phyloP scores from a whole-genome alignment of 2,888 invertebrate species.

The Polia nebulosa region DNA sequence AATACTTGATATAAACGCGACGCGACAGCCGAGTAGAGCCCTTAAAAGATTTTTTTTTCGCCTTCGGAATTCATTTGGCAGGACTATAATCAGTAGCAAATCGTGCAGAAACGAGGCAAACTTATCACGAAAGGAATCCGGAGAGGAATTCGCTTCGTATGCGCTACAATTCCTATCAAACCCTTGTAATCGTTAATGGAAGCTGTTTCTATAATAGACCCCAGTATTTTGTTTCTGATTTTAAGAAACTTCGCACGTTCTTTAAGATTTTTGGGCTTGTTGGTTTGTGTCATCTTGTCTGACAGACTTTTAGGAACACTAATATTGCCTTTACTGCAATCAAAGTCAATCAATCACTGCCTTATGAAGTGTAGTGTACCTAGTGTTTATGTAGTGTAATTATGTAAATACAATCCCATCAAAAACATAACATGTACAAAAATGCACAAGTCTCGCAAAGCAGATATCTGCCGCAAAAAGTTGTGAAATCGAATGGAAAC shows the following conservation, averaged over 20 bases:
- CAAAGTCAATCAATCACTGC: too few relatives aligned
- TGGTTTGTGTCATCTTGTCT: not conserved
- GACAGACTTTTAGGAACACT: not conserved
- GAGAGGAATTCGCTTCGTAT: conserved; percentile 73
- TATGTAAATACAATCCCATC: too few relatives aligned
- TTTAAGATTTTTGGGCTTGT: not conserved
- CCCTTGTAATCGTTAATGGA: conserved; percentile 64
- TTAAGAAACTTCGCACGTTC: conserved; percentile 16
- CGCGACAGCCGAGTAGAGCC: conserved; percentile 45
- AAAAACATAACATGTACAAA: too few relatives aligned
- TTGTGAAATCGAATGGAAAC: too few relatives aligned
- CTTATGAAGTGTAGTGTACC: too few relatives aligned
- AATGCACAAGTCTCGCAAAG: too few relatives aligned
- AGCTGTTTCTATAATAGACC: conserved; percentile 52
- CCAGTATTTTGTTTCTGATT: conserved; percentile 38
- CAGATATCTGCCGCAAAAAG: too few relatives aligned
- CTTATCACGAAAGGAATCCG: conserved; percentile 80
- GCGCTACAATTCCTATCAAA: conserved; percentile 70
- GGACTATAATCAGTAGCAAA: conserved; percentile 81
- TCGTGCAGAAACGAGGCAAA: conserved; percentile 83
- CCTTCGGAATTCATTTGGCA: conserved; percentile 77
- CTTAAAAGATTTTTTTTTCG: conserved; percentile 72
- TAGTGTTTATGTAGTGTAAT: too few relatives aligned
- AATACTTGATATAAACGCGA: conserved; percentile 62
- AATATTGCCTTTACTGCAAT: too few relatives aligned